Evolutionary conservation across 2,113 vertebrate species (phyloP), one percentile per base, ranked within the genome.

Genomic region (Zapornia atra): DNA sequence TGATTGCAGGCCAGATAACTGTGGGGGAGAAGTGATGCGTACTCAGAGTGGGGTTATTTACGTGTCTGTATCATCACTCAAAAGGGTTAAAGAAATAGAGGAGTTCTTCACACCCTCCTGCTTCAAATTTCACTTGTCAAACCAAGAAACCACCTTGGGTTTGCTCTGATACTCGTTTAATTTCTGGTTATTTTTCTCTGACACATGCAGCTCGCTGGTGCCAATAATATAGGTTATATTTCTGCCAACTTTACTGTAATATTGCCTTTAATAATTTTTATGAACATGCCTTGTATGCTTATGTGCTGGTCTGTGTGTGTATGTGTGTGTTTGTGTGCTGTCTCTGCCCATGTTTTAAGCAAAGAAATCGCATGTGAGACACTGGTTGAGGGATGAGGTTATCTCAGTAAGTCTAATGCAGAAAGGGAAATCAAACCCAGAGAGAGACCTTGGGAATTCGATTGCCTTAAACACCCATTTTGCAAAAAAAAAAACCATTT

Each of bases 221-320:
- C 66, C 63, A 38, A 76, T 85, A 75, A 90, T 34, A 26, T 51
- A 53, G 61, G 51, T 65, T 86, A 57, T 33, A 56, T 91, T 92
- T 94, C 82, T 83, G 73, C 36, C 66, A 51, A 51, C 34, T 94
- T 96, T 21, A 40, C 48, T 66, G 65, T 57, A 71, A 65, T 70
- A 76, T 19, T 56, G 40, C 57, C 69, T 94, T 96, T 84, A 96
- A 96, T 78, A 92, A 94, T 90, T 92, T 93, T 72, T 44, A 60
- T 70, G 59, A 92, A 86, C 57, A 69, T 57, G 63, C 46, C 81
- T 94, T 68, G 53, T 54, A 63, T 15, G 64, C 57, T 71, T 56
- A 72, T 44, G 56, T 28, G 56, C 80, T 90, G 59, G 40, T 87
- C 54, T 88, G 28, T 60, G 42, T 20, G 7, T 60, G 40, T 53